Percentiles rank a stretch among this genome's conserved stretches.
phyloP scores from a whole-genome alignment of 2,888 invertebrate species.

The Hirtodrosophila histrioides region DNA sequence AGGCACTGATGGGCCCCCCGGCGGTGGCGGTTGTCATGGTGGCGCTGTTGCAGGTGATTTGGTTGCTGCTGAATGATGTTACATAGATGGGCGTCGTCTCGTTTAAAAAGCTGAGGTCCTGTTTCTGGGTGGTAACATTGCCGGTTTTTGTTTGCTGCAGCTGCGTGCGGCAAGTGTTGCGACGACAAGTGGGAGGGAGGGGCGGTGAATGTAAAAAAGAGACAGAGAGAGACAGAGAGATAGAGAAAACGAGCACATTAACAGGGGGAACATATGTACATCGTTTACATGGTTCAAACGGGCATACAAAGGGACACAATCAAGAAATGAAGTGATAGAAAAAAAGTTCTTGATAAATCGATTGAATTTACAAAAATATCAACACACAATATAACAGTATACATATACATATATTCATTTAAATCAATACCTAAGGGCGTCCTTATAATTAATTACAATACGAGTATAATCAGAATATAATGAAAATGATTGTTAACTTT shows the following conservation, averaged over 20 bases:
- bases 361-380: too few relatives aligned
- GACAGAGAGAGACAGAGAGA: constrained; percentile 3
- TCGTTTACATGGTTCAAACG: neutral
- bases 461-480: too few relatives aligned
- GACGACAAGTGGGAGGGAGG: neutral
- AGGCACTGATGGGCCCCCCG: constrained; percentile 80
- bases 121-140: constrained; percentile 82
- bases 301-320: constrained; percentile 1
- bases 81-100: constrained; percentile 93
- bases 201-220: neutral
- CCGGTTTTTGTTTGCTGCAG: constrained; percentile 84
- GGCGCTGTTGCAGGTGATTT: constrained; percentile 85
- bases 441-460: too few relatives aligned
- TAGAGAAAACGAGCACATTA: neutral
- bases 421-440: too few relatives aligned
- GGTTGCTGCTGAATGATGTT: constrained; percentile 88
- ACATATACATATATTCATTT: too few relatives aligned
- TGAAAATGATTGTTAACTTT: too few relatives aligned
- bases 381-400: too few relatives aligned
- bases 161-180: constrained; percentile 43
- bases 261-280: too few relatives aligned
- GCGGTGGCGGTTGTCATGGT: constrained; percentile 85
- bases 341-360: too few relatives aligned
- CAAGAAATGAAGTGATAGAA: too few relatives aligned
- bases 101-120: constrained; percentile 91